Percentiles rank a stretch among this genome's conserved stretches.
Conservation (phyloP, 2,888 invertebrate genomes). For the Vannuccia rotundouncinata region DNA sequence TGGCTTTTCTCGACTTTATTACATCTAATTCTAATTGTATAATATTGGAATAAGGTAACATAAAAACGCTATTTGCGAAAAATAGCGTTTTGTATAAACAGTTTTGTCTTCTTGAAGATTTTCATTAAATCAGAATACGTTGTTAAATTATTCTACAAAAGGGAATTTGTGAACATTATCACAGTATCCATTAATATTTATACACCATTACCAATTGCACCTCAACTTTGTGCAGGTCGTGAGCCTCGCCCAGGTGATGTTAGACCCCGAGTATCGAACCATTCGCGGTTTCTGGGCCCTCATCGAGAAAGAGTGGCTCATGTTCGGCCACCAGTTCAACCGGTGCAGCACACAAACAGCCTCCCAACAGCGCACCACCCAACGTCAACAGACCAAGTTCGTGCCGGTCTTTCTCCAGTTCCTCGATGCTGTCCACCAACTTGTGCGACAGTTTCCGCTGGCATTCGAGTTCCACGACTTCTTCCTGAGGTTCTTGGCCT, state of each 20-base stretch:
- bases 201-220: too few relatives aligned
- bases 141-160: too few relatives aligned
- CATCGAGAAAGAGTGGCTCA: constrained; percentile 95
- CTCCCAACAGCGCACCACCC: constrained; percentile 75
- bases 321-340: constrained; percentile 77
- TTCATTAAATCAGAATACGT: too few relatives aligned
- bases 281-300: constrained; percentile 67
- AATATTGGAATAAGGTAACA: too few relatives aligned
- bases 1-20: too few relatives aligned
- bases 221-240: constrained; percentile 64
- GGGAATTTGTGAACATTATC: too few relatives aligned
- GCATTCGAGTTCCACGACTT: constrained; percentile 97
- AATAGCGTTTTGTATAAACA: too few relatives aligned
- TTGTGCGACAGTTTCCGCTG: constrained; percentile 73
- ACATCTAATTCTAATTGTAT: too few relatives aligned
- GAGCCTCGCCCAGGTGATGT: constrained; percentile 81
- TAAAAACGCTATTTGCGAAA: too few relatives aligned
- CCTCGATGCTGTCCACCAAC: constrained; percentile 85
- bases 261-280: constrained; percentile 91
- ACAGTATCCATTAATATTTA: too few relatives aligned
- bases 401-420: constrained; percentile 87
- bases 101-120: too few relatives aligned
- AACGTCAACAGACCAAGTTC: constrained; percentile 66
- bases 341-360: not conserved
- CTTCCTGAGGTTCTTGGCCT: constrained; percentile 86